Evolutionary conservation across 2,888 invertebrate species (phyloP).

Genomic region (Tenthredo amoena): DNA sequence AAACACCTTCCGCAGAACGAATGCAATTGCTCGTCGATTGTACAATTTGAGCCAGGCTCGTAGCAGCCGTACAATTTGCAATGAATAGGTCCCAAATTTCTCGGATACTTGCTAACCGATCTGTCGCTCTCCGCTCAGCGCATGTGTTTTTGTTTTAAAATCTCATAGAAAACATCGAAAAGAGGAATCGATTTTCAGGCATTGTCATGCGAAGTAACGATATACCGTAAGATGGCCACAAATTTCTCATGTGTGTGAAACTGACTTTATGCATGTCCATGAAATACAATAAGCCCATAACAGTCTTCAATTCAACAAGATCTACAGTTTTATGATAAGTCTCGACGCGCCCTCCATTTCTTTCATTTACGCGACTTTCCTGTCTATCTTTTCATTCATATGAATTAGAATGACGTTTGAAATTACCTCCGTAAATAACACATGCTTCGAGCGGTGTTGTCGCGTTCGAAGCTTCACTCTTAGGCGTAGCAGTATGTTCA

Average conservation of each 20-base stretch:
- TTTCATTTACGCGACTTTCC: neutral
- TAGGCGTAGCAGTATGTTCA: neutral
- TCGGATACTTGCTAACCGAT: slow-evolving; percentile 60
- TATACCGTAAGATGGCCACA: slow-evolving; percentile 37
- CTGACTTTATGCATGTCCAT: slow-evolving; percentile 6
- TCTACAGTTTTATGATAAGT: slow-evolving; percentile 25
- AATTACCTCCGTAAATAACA: neutral
- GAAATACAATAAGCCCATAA: slow-evolving; percentile 45
- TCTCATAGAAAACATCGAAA: slow-evolving; percentile 55
- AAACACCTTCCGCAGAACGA: slow-evolving; percentile 61
- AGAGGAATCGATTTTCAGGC: slow-evolving; percentile 56
- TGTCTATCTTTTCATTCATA: neutral
- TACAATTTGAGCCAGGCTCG: slow-evolving; percentile 58
- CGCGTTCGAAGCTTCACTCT: neutral
- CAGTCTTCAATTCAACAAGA: slow-evolving; percentile 37
- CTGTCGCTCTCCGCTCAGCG: slow-evolving; percentile 53
- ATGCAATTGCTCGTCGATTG: slow-evolving; percentile 64
- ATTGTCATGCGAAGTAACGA: slow-evolving; percentile 57
- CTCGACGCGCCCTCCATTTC: neutral
- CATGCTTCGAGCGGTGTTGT: slow-evolving; percentile 8
- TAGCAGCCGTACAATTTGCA: slow-evolving; percentile 59
- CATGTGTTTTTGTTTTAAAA: slow-evolving; percentile 61
- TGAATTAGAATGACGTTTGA: neutral
- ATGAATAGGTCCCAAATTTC: slow-evolving; percentile 62
- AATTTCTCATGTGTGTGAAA: neutral